A percentile compares a stretch with the other conserved stretches of the same genome.
These are phyloP conservation scores for Ciona savignyi DNA, from an alignment of 23 tunicate species.

Conservation along the genomic window DNA sequence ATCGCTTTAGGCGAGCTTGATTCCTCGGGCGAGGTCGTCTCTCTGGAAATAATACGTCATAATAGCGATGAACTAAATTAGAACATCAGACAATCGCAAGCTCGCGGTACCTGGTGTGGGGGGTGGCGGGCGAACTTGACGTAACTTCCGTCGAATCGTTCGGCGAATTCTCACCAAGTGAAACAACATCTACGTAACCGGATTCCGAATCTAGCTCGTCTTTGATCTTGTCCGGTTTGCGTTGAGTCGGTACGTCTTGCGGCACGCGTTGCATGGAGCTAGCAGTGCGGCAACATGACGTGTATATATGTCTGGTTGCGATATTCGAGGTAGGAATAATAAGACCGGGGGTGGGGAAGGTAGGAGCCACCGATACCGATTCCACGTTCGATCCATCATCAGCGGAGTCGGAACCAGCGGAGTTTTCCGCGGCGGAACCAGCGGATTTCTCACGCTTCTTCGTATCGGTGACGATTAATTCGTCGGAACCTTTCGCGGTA, in stretches of 20 bases:
- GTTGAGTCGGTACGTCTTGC: not conserved
- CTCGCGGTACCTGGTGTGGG: no score
- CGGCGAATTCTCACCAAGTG: not conserved
- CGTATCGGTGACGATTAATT: constrained; percentile 13
- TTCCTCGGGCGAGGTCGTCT: no score
- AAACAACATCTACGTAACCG: not conserved
- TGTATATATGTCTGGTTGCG: not conserved
- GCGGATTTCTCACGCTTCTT: constrained; percentile 5
- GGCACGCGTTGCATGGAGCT: not conserved
- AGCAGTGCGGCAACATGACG: not conserved
- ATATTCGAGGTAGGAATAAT: not conserved
- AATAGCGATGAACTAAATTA: no score
- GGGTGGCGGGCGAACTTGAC: no score
- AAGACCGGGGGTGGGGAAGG: no score
- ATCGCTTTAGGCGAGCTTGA: no score
- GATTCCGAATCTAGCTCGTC: not conserved
- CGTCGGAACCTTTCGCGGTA: not conserved
- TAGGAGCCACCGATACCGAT: no score
- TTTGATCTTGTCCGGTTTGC: not conserved
- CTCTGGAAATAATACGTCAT: no score
- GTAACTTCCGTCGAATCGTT: no score
- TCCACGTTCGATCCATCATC: not conserved
- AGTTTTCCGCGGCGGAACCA: not conserved
- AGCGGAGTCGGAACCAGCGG: not conserved
- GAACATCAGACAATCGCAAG: no score